Evolutionary conservation across 1,140 invertebrate species (phyloP).

Genomic region (Musca vetustissima): DNA sequence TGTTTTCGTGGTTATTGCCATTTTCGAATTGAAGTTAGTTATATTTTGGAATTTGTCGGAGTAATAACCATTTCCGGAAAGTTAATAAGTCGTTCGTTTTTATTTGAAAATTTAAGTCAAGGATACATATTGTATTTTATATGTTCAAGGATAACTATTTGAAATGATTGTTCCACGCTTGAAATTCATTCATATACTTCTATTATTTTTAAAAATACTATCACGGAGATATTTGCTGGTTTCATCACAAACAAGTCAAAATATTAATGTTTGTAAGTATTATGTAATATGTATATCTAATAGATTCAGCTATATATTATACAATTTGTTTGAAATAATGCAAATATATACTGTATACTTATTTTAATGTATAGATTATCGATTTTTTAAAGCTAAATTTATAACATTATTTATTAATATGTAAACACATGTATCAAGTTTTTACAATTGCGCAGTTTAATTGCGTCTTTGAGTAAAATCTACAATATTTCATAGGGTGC

Average conservation of each 20-base stretch:
- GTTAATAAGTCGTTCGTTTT: neutral
- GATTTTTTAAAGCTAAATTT: no score
- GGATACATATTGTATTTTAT: neutral
- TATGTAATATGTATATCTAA: neutral
- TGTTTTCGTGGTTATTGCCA: neutral
- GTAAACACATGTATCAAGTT: no score
- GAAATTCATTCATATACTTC: neutral
- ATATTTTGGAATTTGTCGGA: conserved; percentile 14
- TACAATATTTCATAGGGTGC: no score
- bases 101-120: neutral
- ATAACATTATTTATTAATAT: no score
- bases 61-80: conserved; percentile 3
- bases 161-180: neutral
- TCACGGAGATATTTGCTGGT: neutral
- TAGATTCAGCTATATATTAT: no score
- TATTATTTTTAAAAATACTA: conserved; percentile 4
- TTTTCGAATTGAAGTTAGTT: conserved; percentile 8
- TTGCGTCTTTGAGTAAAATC: no score
- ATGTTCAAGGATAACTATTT: conserved; percentile 4
- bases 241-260: conserved; percentile 43
- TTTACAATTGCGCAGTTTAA: no score
- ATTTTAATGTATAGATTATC: no score
- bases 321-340: no score
- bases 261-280: conserved; percentile 54
- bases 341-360: no score